Evolutionary conservation across 2,113 vertebrate species (phyloP), one percentile per base, ranked within the genome.

Genomic region (Chionodraco myersi): DNA sequence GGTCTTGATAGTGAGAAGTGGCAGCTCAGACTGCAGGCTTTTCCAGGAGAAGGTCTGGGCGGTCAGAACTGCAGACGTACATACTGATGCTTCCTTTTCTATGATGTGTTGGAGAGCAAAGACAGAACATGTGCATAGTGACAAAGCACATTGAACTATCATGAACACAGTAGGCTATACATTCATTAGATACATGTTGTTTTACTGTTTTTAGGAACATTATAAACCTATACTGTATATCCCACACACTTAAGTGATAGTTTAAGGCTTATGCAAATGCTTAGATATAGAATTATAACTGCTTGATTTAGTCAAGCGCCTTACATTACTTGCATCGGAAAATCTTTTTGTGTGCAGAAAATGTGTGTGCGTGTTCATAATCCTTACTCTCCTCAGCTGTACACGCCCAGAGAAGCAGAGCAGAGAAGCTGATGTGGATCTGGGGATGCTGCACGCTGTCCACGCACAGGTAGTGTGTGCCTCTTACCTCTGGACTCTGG

Each of bases 361-460:
- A 59, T 51, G 47, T 48, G 45, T 36, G 51, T 26, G 26, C 41
- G 44, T 64, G 18, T 34, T 6, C 4, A 78, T 86, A 74, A 60
- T 16, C 62, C 58, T 83, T 90, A 80, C 75, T 86, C 88, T 96
- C 94, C 91, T 96, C 95, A 83, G 71, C 89, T 66, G 75, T 78
- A 26, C 93, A 94, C 80, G 92, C 92, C 96, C 96, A 97, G 71
- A 48, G 88, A 9, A 96, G 92, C 83, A 98, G 82, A 6, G 94
- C 95, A 86, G 97, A 99, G 90, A 97, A 96, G 65, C 94, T 95
- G 90, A 99, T 92, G 83, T 98, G 92, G 14, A 99, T 96, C 91
- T 97, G 94, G 67, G 87, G 90, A 45, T 96, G 94, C 64, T 89
- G 94, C 80, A 96, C 75, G 79, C 93, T 97, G 86, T 99, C 98